phyloP scores from a whole-genome alignment of 2,797 vertebrate species.

The Uromys caudimaculatus region DNA sequence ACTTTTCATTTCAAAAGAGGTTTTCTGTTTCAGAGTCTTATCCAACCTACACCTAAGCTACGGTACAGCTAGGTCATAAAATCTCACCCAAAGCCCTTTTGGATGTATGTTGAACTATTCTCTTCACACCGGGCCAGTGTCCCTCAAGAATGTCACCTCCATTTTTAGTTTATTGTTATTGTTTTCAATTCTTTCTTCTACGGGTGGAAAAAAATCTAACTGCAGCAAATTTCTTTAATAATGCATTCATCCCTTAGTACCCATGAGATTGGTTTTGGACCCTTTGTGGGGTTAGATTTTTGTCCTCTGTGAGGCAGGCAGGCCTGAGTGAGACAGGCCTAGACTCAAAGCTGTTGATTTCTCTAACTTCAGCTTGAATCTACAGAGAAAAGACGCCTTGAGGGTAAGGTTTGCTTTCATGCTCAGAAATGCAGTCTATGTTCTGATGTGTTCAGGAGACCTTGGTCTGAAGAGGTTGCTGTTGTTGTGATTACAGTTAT shows the following conservation, averaged over 20 bases:
- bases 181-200: background rate
- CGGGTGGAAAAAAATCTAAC: background rate
- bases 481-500: background rate
- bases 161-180: background rate
- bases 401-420: background rate
- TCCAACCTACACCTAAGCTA: background rate
- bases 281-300: too few species aligned
- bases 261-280: background rate
- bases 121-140: background rate
- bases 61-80: background rate
- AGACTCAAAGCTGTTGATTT: background rate
- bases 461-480: background rate
- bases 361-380: background rate
- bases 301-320: background rate
- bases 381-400: background rate
- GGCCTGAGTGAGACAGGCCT: background rate
- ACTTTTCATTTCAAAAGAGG: constrained; percentile 19
- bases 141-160: background rate
- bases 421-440: background rate
- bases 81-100: background rate
- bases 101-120: background rate
- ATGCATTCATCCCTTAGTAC: background rate
- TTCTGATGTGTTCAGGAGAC: background rate
- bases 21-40: background rate
- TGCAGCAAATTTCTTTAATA: background rate